Percentiles rank a stretch among this genome's conserved stretches.
These are phyloP conservation scores for Neoascia interrupta DNA, from an alignment of 2,888 invertebrate genomes.

Conservation along the genomic window DNA sequence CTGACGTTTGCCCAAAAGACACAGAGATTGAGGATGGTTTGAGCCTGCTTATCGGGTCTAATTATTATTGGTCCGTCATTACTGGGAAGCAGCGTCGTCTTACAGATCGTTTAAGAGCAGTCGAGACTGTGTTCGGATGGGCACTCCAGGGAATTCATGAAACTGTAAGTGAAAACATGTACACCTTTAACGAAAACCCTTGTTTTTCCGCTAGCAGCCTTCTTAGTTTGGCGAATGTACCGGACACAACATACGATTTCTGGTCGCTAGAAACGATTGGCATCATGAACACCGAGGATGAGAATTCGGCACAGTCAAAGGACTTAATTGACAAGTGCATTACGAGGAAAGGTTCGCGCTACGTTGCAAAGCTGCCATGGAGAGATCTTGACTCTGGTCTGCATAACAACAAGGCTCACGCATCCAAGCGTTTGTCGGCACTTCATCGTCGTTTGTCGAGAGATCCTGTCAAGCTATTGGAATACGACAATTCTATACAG, in stretches of 20 bases:
- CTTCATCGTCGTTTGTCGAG: conserved; percentile 3
- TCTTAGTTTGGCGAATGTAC: neutral
- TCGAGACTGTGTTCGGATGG: conserved; percentile 17
- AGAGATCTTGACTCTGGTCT: neutral
- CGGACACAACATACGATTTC: neutral
- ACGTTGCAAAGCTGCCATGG: neutral
- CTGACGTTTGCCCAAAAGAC: neutral
- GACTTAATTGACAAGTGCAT: neutral
- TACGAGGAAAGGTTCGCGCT: neutral
- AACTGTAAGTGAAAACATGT: neutral
- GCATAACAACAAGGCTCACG: neutral
- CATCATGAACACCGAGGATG: neutral
- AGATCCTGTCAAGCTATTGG: neutral
- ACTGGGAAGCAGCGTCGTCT: conserved; percentile 10
- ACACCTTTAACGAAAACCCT: neutral
- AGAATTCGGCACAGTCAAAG: neutral
- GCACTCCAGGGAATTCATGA: conserved; percentile 4
- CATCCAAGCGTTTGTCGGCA: neutral
- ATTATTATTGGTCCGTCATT: conserved; percentile 1
- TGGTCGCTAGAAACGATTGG: neutral
- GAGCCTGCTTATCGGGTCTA: neutral
- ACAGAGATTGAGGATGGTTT: neutral
- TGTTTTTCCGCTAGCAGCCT: neutral
- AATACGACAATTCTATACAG: conserved; percentile 14
- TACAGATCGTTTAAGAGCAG: neutral